Evolutionary conservation across 2,797 vertebrate species (phyloP).

Genomic region (Sebastes nivosus): DNA sequence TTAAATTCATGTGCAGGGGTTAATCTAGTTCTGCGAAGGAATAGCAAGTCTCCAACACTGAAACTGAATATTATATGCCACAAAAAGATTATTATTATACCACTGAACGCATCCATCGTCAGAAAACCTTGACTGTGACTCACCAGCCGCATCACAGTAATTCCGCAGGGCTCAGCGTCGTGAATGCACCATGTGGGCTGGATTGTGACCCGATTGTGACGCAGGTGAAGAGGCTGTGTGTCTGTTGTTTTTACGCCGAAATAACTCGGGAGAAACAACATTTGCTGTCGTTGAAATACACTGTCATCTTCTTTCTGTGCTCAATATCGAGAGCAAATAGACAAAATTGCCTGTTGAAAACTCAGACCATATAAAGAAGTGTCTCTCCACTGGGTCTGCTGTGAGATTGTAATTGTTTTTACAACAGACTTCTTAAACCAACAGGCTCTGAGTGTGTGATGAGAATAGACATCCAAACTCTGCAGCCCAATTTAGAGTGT

Average conservation of each 20-base stretch:
- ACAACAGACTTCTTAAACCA: slow-evolving; percentile 24
- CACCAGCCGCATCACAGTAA: slow-evolving; percentile 55
- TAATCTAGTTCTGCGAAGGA: slow-evolving; percentile 38
- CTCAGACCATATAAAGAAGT: not conserved
- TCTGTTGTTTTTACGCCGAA: slow-evolving; percentile 10
- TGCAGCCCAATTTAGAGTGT: slow-evolving; percentile 11
- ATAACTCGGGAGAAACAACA: slow-evolving; percentile 34
- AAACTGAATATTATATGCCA: slow-evolving; percentile 25
- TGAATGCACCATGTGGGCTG: slow-evolving; percentile 63
- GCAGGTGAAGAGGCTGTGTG: slow-evolving; percentile 57
- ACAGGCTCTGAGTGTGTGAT: not conserved
- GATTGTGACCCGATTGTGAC: slow-evolving; percentile 68
- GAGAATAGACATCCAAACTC: slow-evolving; percentile 1
- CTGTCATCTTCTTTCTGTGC: slow-evolving; percentile 4
- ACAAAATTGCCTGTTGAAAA: slow-evolving; percentile 18
- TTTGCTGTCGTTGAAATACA: slow-evolving; percentile 48
- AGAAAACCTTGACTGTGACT: slow-evolving; percentile 63
- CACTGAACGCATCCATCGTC: slow-evolving; percentile 27
- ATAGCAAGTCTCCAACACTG: slow-evolving; percentile 25
- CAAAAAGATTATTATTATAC: slow-evolving; percentile 24
- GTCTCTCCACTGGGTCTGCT: not conserved
- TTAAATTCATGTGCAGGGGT: slow-evolving; percentile 18
- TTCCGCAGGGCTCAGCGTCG: slow-evolving; percentile 38
- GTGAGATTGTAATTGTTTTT: slow-evolving; percentile 19
- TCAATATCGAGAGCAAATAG: slow-evolving; percentile 23